Conservation (phyloP, 2,888 invertebrate species). For the Danaus chrysippus region DNA sequence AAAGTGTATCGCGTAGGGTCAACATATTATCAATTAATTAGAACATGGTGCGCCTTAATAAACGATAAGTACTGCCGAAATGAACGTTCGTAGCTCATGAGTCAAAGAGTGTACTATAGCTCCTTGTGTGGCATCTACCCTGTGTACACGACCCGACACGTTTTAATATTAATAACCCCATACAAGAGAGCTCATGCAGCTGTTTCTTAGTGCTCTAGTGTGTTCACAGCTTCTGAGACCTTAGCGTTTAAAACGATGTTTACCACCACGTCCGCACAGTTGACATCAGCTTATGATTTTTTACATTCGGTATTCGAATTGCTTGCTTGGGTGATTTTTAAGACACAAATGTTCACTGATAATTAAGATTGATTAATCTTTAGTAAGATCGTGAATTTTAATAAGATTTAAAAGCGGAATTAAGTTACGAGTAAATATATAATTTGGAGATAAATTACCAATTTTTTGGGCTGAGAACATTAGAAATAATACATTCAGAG, state of each 20-base stretch:
- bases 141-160: slow-evolving; percentile 56
- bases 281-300: slow-evolving; percentile 30
- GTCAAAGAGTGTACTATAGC: neutral
- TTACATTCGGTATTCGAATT: too few species aligned
- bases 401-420: too few species aligned
- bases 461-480: too few species aligned
- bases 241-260: slow-evolving; percentile 68
- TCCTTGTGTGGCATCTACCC: slow-evolving; percentile 28
- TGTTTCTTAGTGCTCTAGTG: slow-evolving; percentile 38
- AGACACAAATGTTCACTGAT: too few species aligned
- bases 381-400: too few species aligned
- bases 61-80: neutral
- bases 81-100: neutral
- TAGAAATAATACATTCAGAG: too few species aligned
- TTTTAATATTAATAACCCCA: slow-evolving; percentile 73
- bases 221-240: slow-evolving; percentile 46
- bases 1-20: neutral
- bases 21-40: slow-evolving; percentile 3
- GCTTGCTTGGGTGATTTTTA: too few species aligned
- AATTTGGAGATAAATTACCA: too few species aligned
- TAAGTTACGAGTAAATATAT: too few species aligned
- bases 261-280: slow-evolving; percentile 52
- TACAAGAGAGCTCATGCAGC: slow-evolving; percentile 58
- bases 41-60: neutral
- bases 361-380: too few species aligned